Conservation (phyloP, 2,888 invertebrate genomes). For the Chromoteleia sp. region DNA sequence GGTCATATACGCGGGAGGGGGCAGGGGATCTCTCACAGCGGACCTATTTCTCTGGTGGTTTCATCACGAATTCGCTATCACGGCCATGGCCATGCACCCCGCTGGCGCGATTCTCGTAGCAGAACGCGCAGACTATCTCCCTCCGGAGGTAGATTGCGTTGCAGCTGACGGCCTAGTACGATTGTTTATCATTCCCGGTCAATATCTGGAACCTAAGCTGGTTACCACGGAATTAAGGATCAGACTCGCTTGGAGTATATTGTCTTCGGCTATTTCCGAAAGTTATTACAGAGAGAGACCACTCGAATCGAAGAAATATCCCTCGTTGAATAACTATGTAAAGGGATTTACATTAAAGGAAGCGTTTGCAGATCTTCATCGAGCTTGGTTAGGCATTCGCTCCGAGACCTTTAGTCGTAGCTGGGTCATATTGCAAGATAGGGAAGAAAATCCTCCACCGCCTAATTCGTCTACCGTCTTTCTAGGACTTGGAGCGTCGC, state of each 20-base stretch:
- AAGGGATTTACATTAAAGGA: constrained; percentile 83
- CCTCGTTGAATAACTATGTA: constrained; percentile 69
- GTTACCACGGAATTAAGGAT: constrained; percentile 83
- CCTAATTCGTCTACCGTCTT: constrained; percentile 10
- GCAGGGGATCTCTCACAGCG: constrained; percentile 83
- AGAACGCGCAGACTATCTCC: constrained; percentile 82
- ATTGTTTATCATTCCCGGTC: constrained; percentile 78
- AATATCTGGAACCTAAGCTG: constrained; percentile 76
- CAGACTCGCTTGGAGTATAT: constrained; percentile 79
- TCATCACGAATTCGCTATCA: constrained; percentile 85
- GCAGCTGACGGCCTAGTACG: constrained; percentile 82
- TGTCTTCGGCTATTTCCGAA: constrained; percentile 72
- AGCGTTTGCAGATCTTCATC: constrained; percentile 85
- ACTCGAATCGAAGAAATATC: constrained; percentile 16
- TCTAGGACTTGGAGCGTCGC: constrained; percentile 36
- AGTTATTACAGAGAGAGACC: constrained; percentile 41
- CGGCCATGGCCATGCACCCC: constrained; percentile 84
- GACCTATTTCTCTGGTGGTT: constrained; percentile 86
- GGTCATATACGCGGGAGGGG: constrained; percentile 85
- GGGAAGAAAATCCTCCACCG: constrained; percentile 69
- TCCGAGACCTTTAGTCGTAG: constrained; percentile 84
- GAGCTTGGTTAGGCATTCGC: constrained; percentile 84
- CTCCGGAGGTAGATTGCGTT: constrained; percentile 81
- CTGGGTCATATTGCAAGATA: constrained; percentile 78
- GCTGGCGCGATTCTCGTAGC: constrained; percentile 83